phyloP scores from a whole-genome alignment of 2,797 vertebrate genomes.

The Dromococcyx pavoninus region DNA sequence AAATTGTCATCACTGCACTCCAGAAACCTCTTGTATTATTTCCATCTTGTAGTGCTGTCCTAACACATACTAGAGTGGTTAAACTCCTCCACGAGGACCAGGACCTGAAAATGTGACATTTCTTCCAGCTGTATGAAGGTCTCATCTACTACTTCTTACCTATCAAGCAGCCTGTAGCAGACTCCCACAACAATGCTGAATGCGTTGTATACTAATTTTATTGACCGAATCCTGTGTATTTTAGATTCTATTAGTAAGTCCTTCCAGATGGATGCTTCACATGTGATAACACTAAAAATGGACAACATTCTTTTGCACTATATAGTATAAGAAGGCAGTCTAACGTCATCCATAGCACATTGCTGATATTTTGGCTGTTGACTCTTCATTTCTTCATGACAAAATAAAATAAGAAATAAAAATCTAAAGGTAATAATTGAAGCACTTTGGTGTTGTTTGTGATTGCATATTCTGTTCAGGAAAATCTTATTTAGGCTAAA shows the following conservation, averaged over 20 bases:
- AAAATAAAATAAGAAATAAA: not conserved
- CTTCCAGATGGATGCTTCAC: not conserved
- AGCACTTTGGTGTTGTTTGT: constrained; percentile 9
- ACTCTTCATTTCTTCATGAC: not conserved
- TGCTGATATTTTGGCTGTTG: not conserved
- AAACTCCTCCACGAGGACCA: not conserved
- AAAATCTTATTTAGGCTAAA: constrained; percentile 43
- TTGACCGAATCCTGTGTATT: not conserved
- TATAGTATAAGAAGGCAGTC: not conserved
- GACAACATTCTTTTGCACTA: not conserved
- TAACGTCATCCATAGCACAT: not conserved
- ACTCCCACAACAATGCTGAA: not conserved
- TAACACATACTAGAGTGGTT: not conserved
- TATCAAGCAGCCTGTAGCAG: not conserved
- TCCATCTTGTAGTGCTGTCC: not conserved
- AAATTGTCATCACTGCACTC: rapidly evolving
- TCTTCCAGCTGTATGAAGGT: not conserved
- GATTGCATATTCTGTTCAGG: constrained; percentile 27
- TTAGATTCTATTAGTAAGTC: not conserved
- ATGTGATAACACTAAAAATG: not conserved
- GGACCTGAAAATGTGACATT: not conserved
- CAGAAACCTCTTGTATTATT: not conserved
- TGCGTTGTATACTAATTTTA: not conserved
- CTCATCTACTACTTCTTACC: not conserved
- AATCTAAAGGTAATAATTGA: not conserved